Evolutionary conservation across 2,797 vertebrate species (phyloP).

Genomic region (Gobionotothen gibberifrons): DNA sequence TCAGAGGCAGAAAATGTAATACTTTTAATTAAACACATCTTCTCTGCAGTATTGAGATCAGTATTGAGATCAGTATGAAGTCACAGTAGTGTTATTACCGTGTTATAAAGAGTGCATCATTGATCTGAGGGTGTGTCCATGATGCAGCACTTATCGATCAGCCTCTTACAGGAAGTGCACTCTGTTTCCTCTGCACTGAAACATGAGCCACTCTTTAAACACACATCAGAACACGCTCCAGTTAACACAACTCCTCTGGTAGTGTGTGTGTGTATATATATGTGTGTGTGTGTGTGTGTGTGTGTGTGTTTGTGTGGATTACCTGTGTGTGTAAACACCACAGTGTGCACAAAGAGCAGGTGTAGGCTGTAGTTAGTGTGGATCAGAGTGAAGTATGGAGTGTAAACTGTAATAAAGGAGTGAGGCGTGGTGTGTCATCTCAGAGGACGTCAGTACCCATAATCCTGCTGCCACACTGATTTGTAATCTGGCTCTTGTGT

Average conservation of each 20-base stretch:
- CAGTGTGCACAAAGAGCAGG: constrained; percentile 1
- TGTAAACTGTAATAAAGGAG: background rate
- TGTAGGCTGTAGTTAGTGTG: background rate
- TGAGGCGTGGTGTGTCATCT: constrained; percentile 18
- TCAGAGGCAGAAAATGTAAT: too few relatives aligned
- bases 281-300: background rate
- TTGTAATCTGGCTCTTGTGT: constrained; percentile 65
- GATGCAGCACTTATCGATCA: constrained; percentile 57
- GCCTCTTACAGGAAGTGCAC: constrained; percentile 41
- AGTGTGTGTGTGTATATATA: background rate
- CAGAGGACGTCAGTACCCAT: constrained; percentile 24
- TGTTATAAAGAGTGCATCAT: background rate
- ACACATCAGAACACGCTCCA: constrained; percentile 41
- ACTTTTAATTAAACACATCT: background rate
- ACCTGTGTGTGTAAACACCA: background rate
- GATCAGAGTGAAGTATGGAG: background rate
- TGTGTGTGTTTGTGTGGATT: background rate
- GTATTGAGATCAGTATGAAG: background rate
- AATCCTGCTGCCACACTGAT: constrained; percentile 47
- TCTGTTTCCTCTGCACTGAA: constrained; percentile 34
- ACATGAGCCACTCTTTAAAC: constrained; percentile 26
- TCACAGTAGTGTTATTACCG: constrained; percentile 16
- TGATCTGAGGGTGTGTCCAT: background rate
- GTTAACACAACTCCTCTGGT: background rate
- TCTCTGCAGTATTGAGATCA: background rate